Conservation (phyloP, 53 echinoderm and acorn worm genomes). For the Henricia sp. region DNA sequence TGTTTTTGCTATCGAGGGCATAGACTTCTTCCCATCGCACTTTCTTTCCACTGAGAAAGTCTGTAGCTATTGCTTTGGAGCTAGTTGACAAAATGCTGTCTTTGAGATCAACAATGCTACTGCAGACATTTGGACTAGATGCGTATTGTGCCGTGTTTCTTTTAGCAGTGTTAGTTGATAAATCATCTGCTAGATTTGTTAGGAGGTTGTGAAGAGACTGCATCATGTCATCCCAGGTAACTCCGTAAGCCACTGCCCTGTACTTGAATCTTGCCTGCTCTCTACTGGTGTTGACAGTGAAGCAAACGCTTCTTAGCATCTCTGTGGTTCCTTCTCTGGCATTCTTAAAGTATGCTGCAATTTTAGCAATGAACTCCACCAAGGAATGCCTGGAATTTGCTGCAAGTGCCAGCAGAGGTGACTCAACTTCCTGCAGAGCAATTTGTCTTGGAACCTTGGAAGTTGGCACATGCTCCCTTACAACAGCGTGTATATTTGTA, state of each 20-base stretch:
- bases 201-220: background rate
- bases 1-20: background rate
- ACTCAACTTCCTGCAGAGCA: background rate
- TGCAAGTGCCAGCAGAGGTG: slow-evolving; percentile 24
- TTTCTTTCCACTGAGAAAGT: slow-evolving; percentile 1
- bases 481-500: slow-evolving; percentile 37
- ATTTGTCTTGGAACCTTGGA: background rate
- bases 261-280: slow-evolving; percentile 21
- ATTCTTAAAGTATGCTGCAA: slow-evolving; percentile 6
- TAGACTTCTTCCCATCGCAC: slow-evolving; percentile 2
- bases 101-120: too few relatives aligned
- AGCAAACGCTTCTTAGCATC: slow-evolving; percentile 5
- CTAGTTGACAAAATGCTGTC: too few relatives aligned
- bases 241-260: background rate
- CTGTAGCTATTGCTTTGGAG: background rate
- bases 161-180: too few relatives aligned
- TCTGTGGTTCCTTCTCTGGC: background rate
- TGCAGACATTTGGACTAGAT: too few relatives aligned
- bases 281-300: slow-evolving; percentile 4
- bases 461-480: background rate
- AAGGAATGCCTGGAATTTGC: slow-evolving; percentile 16
- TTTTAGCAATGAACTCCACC: background rate
- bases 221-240: slow-evolving; percentile 14
- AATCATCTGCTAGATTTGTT: background rate
- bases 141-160: too few relatives aligned